phyloP scores from a whole-genome alignment of 2,113 vertebrate genomes.

The Pollimyrus isidori region DNA sequence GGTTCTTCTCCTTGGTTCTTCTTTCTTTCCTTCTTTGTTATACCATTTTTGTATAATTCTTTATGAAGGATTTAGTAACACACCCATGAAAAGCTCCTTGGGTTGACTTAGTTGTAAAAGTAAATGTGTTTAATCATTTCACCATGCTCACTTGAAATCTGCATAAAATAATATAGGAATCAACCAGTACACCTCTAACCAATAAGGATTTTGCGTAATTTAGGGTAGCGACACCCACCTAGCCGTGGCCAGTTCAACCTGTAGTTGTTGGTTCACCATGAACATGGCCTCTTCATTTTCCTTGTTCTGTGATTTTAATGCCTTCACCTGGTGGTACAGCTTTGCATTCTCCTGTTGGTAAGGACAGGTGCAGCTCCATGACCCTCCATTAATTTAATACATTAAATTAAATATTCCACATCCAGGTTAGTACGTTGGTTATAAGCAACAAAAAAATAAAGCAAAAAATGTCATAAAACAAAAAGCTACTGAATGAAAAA shows the following conservation, averaged over 20 bases:
- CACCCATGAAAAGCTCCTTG: neutral
- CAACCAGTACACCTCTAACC: neutral
- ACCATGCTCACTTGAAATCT: neutral
- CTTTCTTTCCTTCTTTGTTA: no score
- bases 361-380: neutral
- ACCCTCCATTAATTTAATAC: neutral
- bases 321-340: constrained; percentile 78
- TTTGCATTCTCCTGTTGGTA: constrained; percentile 79
- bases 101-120: neutral
- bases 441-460: neutral
- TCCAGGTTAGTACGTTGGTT: neutral
- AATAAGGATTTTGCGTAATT: neutral
- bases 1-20: no score
- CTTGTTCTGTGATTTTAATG: constrained; percentile 72
- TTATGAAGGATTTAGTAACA: neutral
- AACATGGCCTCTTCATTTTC: constrained; percentile 82
- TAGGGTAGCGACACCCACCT: constrained; percentile 58
- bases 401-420: neutral
- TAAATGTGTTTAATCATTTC: neutral
- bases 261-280: constrained; percentile 77
- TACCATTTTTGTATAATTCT: neutral
- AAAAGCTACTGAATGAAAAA: neutral
- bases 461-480: neutral
- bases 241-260: constrained; percentile 61
- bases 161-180: neutral